Base-by-base conservation (phyloP, 53 echinoderm and acorn worm genomes). In the Zoroaster sp. region DNA sequence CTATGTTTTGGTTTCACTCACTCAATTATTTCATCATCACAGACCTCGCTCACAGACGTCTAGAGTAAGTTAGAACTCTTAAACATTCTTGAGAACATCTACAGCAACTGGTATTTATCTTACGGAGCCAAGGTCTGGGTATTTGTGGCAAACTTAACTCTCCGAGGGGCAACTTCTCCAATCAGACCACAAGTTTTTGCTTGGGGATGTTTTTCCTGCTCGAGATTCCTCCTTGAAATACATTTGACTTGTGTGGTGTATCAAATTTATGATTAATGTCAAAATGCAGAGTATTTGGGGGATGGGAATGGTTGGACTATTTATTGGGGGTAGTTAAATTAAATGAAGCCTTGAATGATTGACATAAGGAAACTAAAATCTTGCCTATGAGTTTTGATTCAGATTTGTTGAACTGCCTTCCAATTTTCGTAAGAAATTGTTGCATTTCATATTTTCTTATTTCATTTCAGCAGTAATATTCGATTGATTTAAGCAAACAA, bases 81-180 rank as follows among this genome's bases (percentile, higher is more conserved):
- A 4, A 59, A 25, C 63, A 59, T 59, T 28, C 63, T 59, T 25
- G 30, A 74, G 40, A 18, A 54, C 6, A 34, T 31, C 14, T 17
- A 18, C 53, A 78, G 18, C 55, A 20, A 78, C 53, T 54, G 54
- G n/a, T 78, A 82, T 82, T 82, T 82, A 82, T 82, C 68, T 82
- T 67, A 44, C 42, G 82, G 82, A 82, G 82, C 30, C 82, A 9
- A 1, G 4, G 66, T 82, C 82, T 82, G 68, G 68, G 41, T 66
- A 28, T 33, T 66, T 28, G 23, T 66, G 68, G 40, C 82, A 67
- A 75, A 52, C 47, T 11, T 12, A 33, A 35, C 32, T 17, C 78
- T 78, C 78, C 37, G 18, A 38, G 18, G 78, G 38, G 63, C 10
- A n/a, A 37, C 36, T 15, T 15, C 54, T 9, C 0, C 52, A 78